Evolutionary conservation across 1,140 invertebrate species (phyloP).

Genomic region (Leucophenga varia): DNA sequence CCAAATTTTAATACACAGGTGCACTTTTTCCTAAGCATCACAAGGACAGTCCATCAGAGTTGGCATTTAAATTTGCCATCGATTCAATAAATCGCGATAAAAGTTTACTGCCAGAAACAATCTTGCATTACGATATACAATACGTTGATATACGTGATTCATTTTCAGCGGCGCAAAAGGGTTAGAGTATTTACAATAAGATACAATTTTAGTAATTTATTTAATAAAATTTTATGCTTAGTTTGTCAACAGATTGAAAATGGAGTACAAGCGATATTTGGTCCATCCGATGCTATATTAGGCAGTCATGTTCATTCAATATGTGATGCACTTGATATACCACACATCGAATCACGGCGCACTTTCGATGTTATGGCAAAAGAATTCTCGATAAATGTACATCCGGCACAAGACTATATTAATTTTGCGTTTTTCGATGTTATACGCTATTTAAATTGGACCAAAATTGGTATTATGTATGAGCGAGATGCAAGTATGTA

Average conservation of each 20-base stretch:
- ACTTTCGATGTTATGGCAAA: conserved; percentile 55
- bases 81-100: conserved; percentile 86
- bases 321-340: conserved; percentile 68
- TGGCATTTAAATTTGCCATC: conserved; percentile 90
- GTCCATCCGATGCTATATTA: conserved; percentile 78
- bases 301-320: conserved; percentile 85
- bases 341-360: conserved; percentile 39
- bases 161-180: conserved; percentile 86
- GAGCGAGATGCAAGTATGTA: too few species aligned
- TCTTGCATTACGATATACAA: conserved; percentile 84
- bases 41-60: conserved; percentile 73
- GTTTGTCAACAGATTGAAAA: conserved; percentile 82
- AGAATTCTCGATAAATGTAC: conserved; percentile 86
- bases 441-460: conserved; percentile 89
- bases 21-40: conserved; percentile 87
- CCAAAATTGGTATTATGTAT: conserved; percentile 86
- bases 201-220: not conserved
- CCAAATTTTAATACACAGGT: too few species aligned
- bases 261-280: conserved; percentile 86
- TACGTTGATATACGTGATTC: conserved; percentile 80
- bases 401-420: conserved; percentile 80
- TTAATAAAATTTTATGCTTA: conserved; percentile 47
- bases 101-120: conserved; percentile 77
- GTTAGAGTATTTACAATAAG: conserved; percentile 55
- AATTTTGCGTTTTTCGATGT: conserved; percentile 85